A percentile compares a stretch with the other conserved stretches of the same genome.
phyloP scores from a whole-genome alignment of 2,888 invertebrate genomes.

The Nasonovia ribisnigri region DNA sequence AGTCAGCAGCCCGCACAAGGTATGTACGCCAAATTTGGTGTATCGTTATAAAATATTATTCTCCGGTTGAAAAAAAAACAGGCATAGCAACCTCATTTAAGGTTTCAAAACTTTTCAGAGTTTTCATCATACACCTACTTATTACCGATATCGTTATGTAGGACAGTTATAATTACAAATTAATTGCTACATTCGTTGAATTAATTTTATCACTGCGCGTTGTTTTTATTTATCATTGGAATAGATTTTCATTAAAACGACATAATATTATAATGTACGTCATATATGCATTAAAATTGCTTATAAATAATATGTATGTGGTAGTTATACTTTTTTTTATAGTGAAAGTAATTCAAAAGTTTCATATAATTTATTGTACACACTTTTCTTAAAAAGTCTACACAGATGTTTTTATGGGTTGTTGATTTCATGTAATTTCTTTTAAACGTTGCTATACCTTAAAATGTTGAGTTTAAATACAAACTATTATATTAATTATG shows the following conservation, averaged over 20 bases:
- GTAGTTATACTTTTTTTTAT: background rate
- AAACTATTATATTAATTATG: background rate
- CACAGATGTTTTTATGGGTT: background rate
- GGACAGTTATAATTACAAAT: background rate
- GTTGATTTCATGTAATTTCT: background rate
- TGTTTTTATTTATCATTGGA: background rate
- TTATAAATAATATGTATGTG: background rate
- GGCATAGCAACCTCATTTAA: background rate
- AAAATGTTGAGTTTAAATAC: background rate
- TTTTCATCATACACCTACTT: background rate
- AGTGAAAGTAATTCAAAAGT: background rate
- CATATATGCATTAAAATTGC: background rate
- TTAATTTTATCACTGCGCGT: background rate
- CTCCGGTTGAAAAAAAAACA: background rate
- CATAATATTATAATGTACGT: background rate
- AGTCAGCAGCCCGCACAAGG: background rate
- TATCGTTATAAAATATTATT: background rate
- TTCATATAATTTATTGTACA: background rate
- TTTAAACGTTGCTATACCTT: background rate
- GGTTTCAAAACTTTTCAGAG: background rate
- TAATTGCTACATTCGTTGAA: background rate
- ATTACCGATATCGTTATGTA: background rate
- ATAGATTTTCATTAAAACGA: background rate
- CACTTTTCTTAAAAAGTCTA: background rate
- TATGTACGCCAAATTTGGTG: background rate